These are phyloP conservation scores for Epinotia brunnichana DNA, from an alignment of 2,888 invertebrate genomes.

Conservation along the genomic window DNA sequence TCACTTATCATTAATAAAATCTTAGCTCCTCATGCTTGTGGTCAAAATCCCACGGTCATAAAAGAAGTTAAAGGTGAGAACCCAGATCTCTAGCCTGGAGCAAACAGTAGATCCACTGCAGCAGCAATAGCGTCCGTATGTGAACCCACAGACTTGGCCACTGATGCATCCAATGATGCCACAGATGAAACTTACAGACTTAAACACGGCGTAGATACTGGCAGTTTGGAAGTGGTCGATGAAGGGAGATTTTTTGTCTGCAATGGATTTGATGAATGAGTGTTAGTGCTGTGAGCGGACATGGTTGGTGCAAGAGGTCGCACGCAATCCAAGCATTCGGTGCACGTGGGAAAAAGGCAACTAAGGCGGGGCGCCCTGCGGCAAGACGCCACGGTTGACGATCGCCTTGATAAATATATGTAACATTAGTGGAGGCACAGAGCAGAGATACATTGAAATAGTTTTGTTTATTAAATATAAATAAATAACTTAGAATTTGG, in stretches of 20 bases:
- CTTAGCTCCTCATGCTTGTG: conserved; percentile 55
- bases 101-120: conserved; percentile 81
- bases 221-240: conserved; percentile 47
- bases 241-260: conserved; percentile 48
- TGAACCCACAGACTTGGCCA: conserved; percentile 58
- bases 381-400: conserved; percentile 79
- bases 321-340: conserved; percentile 82
- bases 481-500: not conserved
- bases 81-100: conserved; percentile 75
- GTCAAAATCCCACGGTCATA: conserved; percentile 77
- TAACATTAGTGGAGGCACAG: conserved; percentile 74
- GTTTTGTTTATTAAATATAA: conserved; percentile 8
- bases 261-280: conserved; percentile 56
- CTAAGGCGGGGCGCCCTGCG: conserved; percentile 75
- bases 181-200: conserved; percentile 59
- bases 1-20: conserved; percentile 70
- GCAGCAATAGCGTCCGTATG: conserved; percentile 70
- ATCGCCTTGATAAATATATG: conserved; percentile 80
- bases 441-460: conserved; percentile 53
- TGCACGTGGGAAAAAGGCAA: conserved; percentile 80
- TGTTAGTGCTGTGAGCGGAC: conserved; percentile 62
- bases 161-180: conserved; percentile 54
- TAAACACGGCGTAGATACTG: conserved; percentile 54
- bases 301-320: conserved; percentile 72
- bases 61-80: conserved; percentile 73